These are phyloP conservation scores for Stichodactyla helianthus DNA, from an alignment of 64 coral and sea anemone genomes.

Conservation along the genomic window DNA sequence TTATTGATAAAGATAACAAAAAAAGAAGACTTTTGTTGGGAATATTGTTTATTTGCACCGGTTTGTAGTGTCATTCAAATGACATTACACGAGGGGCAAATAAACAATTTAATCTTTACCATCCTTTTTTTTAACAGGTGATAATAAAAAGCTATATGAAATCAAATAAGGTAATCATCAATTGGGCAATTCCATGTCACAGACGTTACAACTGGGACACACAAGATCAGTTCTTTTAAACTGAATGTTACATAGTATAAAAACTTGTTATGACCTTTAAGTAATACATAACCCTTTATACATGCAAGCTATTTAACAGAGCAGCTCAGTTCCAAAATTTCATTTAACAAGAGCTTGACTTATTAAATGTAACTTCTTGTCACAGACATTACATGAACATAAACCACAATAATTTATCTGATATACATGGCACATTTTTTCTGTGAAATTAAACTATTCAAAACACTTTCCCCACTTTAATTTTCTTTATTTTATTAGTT, in stretches of 20 bases:
- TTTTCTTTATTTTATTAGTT: neutral
- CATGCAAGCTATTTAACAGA: neutral
- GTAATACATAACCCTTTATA: neutral
- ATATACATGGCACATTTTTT: neutral
- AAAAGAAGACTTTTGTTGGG: too few relatives aligned
- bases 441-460: neutral
- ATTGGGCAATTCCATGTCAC: constrained; percentile 12
- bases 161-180: too few relatives aligned
- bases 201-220: neutral
- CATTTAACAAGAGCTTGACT: neutral
- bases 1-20: too few relatives aligned
- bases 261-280: neutral
- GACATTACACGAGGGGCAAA: too few relatives aligned
- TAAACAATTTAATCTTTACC: too few relatives aligned
- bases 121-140: too few relatives aligned
- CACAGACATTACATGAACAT: neutral
- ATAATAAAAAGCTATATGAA: too few relatives aligned
- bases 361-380: neutral
- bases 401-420: neutral
- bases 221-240: neutral
- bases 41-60: too few relatives aligned
- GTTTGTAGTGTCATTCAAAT: too few relatives aligned
- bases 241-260: neutral
- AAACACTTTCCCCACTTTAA: neutral
- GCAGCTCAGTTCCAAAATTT: neutral